Base-by-base conservation (phyloP, 2,797 vertebrate species). In the Petrocephalus schoutedeni region DNA sequence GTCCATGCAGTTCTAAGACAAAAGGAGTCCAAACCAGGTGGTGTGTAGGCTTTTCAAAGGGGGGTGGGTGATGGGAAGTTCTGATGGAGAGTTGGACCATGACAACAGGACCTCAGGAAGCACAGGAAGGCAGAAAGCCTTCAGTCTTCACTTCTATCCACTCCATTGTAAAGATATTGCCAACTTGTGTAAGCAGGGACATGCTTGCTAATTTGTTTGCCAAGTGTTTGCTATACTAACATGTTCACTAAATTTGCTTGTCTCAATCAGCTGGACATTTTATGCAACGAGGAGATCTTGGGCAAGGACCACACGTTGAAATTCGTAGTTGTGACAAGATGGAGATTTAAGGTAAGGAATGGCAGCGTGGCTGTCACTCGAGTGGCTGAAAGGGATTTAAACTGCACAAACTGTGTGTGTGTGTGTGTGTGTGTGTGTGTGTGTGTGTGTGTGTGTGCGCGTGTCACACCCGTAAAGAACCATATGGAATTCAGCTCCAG, bases 231-330 rank as follows among this genome's bases (percentile, higher is more conserved):
- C 84, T 85, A 58, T 58, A 19, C 36, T 41, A 41, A 12, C 54
- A 41, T 19, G 0, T 58, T 85, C 36, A 16, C 84, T 85, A 58
- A 85, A 19, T 80, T 91, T 87, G 57, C 0, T 0, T 54, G n/a
- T 32, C 12, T 80, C 86, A 91, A n/a, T 89, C 94, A 99, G 98
- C 96, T 99, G 97, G 98, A 99, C 93, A 99, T 99, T 95, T 97
- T 99, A 97, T 99, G 98, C 97, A 99, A 99, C 71, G 98, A 99
- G 94, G 98, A 99, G 93, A 99, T 99, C 93, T 94, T 99, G 93
- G 98, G 98, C 91, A 99, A 99, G 94, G 98, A 99, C 94, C 98
- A 99, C 93, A 99, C 98, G 0, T 97, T 99, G 94, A 99, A 99
- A 94, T 99, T 99, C 93, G 98, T 99, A 92, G 98, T 99, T 85